phyloP scores from a whole-genome alignment of 1,140 invertebrate species.

The Lordiphosa collinella region DNA sequence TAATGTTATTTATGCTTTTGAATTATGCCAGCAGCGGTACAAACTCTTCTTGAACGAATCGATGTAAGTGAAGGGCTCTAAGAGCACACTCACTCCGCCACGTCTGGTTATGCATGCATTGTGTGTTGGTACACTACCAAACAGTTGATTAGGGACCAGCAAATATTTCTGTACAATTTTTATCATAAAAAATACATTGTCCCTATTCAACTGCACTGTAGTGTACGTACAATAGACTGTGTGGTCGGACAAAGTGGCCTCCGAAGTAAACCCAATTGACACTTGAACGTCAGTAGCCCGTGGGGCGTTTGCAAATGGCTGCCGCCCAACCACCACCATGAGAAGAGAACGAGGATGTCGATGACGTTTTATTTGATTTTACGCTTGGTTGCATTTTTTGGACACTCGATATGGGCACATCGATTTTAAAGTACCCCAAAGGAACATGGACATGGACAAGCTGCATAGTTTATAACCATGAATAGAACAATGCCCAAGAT shows the following conservation, averaged over 20 bases:
- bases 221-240: constrained; percentile 15
- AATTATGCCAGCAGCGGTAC: constrained; percentile 1
- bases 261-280: constrained; percentile 67
- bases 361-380: constrained; percentile 77
- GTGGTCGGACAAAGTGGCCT: constrained; percentile 61
- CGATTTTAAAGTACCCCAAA: constrained; percentile 57
- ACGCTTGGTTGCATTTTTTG: constrained; percentile 66
- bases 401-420: constrained; percentile 71
- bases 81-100: neutral
- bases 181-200: neutral
- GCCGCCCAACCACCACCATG: constrained; percentile 4
- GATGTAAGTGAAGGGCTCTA: constrained; percentile 4
- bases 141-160: too few species aligned
- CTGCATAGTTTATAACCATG: constrained; percentile 71
- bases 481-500: constrained; percentile 66
- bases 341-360: constrained; percentile 25
- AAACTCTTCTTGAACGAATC: constrained; percentile 18
- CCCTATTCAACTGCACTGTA: neutral
- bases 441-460: constrained; percentile 4
- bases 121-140: neutral
- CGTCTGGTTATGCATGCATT: constrained; percentile 1
- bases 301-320: constrained; percentile 30
- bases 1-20: too few species aligned
- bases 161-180: too few species aligned
- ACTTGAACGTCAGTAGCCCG: constrained; percentile 52